Evolutionary conservation across 2,113 vertebrate species (phyloP).

Genomic region (Dasyurus viverrinus): DNA sequence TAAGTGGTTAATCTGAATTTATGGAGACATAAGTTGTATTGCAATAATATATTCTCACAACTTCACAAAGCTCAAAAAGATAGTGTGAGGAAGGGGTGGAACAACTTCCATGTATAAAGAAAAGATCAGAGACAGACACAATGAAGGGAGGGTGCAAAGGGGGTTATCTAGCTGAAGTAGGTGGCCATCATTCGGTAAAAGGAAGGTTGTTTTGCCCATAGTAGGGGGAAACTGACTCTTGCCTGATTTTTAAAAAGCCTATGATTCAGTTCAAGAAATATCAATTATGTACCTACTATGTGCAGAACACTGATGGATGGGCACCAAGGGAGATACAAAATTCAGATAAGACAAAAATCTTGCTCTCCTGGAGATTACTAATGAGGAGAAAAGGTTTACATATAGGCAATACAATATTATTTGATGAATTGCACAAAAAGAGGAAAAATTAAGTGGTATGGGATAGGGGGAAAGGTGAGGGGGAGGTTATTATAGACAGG

Average conservation of each 20-base stretch:
- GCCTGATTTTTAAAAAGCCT: not conserved
- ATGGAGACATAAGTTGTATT: not conserved
- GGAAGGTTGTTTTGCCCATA: not conserved
- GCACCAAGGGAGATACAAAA: not conserved
- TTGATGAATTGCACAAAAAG: not conserved
- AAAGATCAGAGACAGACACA: not conserved
- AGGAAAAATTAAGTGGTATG: not conserved
- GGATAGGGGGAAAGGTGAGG: not conserved
- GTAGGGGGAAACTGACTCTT: not conserved
- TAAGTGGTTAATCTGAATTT: no score
- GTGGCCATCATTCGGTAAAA: not conserved
- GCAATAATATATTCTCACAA: not conserved
- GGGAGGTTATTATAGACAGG: not conserved
- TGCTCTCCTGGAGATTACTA: not conserved
- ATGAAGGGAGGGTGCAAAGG: not conserved
- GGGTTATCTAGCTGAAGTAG: not conserved
- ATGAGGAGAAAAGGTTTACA: not conserved
- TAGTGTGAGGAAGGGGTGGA: not conserved
- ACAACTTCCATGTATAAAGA: not conserved
- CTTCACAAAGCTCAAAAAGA: not conserved
- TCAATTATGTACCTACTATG: not conserved
- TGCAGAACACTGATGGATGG: not conserved
- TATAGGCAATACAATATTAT: not conserved
- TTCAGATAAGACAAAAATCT: not conserved
- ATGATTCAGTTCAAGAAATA: not conserved